Conservation (phyloP, 2,888 invertebrate genomes). For the Endomychus coccineus region DNA sequence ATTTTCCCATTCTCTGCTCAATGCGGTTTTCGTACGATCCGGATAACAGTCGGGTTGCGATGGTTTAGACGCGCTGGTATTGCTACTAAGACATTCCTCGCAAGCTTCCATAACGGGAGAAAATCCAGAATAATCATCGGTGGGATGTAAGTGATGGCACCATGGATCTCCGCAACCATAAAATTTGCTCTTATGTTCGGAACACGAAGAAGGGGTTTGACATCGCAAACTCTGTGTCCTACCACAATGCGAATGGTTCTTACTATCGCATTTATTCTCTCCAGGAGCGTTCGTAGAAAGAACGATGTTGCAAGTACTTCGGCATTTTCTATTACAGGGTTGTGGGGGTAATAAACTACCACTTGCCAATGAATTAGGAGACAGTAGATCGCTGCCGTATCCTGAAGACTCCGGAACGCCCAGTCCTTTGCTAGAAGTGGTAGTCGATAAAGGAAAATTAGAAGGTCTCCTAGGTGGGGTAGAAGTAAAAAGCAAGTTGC, state of each 20-base stretch:
- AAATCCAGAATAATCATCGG: slow-evolving; percentile 31
- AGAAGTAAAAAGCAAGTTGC: slow-evolving; percentile 50
- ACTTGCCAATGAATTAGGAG: slow-evolving; percentile 39
- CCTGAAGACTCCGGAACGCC: slow-evolving; percentile 31
- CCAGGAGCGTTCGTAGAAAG: slow-evolving; percentile 49
- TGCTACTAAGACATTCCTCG: slow-evolving; percentile 37
- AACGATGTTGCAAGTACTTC: slow-evolving; percentile 62
- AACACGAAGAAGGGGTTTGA: slow-evolving; percentile 38
- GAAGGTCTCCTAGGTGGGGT: slow-evolving; percentile 39
- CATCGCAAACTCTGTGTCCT: slow-evolving; percentile 43
- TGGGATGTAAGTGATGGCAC: slow-evolving; percentile 40
- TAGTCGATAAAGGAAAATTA: slow-evolving; percentile 14
- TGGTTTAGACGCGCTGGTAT: slow-evolving; percentile 28
- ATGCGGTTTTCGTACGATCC: slow-evolving; percentile 27
- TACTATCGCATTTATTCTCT: slow-evolving; percentile 19
- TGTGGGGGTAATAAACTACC: slow-evolving; percentile 33
- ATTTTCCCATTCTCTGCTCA: slow-evolving; percentile 16
- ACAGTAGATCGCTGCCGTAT: slow-evolving; percentile 50
- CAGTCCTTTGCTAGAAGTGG: slow-evolving; percentile 2
- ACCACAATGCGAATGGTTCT: slow-evolving; percentile 28
- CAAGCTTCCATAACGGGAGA: slow-evolving; percentile 43
- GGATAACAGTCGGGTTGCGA: slow-evolving; percentile 39
- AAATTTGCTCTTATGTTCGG: slow-evolving; percentile 27
- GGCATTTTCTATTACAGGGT: slow-evolving; percentile 49
- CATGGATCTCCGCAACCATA: slow-evolving; percentile 45